Evolutionary conservation across 2,797 vertebrate species (phyloP).

Genomic region (Periparus ater): DNA sequence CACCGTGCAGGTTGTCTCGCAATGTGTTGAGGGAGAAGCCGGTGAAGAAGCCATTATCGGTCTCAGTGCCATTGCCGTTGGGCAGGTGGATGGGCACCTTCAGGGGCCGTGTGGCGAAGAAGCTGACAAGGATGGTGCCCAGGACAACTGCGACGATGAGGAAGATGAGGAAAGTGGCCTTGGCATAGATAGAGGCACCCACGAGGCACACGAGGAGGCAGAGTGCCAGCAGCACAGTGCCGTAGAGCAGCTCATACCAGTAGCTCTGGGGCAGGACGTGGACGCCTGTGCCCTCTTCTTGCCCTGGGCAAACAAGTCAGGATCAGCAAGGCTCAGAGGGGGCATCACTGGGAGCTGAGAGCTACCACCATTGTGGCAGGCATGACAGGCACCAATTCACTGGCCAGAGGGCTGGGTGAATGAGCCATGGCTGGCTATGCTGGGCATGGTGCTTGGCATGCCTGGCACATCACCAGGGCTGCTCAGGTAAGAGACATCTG

Average conservation of each 20-base stretch:
- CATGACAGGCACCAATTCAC: neutral
- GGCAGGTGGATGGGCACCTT: constrained; percentile 65
- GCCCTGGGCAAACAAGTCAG: constrained; percentile 11
- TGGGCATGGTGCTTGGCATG: neutral
- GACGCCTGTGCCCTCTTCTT: neutral
- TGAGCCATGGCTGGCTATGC: neutral
- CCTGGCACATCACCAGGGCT: neutral
- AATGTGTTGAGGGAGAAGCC: constrained; percentile 87
- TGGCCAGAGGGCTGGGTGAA: neutral
- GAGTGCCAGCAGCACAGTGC: constrained; percentile 77
- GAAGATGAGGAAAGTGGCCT: constrained; percentile 91
- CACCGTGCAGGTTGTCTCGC: constrained; percentile 81
- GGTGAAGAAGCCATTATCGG: constrained; percentile 77
- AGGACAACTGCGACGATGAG: constrained; percentile 84
- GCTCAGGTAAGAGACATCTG: neutral
- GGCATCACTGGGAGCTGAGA: neutral
- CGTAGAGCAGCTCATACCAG: constrained; percentile 89
- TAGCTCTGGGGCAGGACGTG: constrained; percentile 83
- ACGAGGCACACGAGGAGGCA: constrained; percentile 89
- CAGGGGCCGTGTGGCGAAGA: constrained; percentile 79
- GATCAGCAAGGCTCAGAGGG: neutral
- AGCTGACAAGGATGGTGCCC: constrained; percentile 85
- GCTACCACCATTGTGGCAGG: fast-evolving
- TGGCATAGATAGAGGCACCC: constrained; percentile 89
- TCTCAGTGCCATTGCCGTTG: constrained; percentile 42